phyloP scores from a whole-genome alignment of 2,113 vertebrate species.

The Manacus vitellinus region DNA sequence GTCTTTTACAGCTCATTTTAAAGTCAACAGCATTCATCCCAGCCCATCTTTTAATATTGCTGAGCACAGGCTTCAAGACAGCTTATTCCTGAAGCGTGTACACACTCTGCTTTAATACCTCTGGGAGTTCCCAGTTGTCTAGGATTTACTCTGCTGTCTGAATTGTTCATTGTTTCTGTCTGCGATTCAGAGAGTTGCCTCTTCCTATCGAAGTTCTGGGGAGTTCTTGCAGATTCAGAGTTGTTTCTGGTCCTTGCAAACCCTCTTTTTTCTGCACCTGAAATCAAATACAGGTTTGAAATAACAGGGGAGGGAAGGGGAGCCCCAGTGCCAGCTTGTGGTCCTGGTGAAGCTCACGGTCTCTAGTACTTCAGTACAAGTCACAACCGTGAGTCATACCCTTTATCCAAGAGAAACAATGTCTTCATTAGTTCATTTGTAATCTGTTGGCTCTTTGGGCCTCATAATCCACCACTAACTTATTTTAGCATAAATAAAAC shows the following conservation, averaged over 20 bases:
- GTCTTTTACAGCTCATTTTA: constrained; percentile 8
- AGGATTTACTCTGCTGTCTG: constrained; percentile 69
- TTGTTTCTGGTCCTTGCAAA: constrained; percentile 64
- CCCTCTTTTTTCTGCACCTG: constrained; percentile 70
- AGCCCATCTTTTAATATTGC: background rate
- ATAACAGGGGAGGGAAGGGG: background rate
- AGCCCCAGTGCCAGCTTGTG: background rate
- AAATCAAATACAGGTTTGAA: constrained; percentile 65
- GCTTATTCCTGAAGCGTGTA: constrained; percentile 50
- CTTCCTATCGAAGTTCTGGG: constrained; percentile 64
- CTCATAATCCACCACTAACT: constrained; percentile 9
- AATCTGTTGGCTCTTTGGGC: constrained; percentile 25
- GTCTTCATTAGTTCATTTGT: constrained; percentile 20
- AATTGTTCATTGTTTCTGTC: constrained; percentile 67
- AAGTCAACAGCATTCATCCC: background rate
- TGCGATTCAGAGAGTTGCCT: constrained; percentile 65
- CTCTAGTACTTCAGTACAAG: background rate
- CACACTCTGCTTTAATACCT: constrained; percentile 70
- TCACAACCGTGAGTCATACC: background rate
- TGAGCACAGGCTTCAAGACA: constrained; percentile 15
- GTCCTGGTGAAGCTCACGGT: background rate
- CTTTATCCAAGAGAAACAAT: constrained; percentile 25
- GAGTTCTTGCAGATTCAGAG: constrained; percentile 62
- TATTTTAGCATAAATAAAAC: constrained; percentile 52
- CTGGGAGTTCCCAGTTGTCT: constrained; percentile 67